Evolutionary conservation across 2,888 invertebrate species (phyloP), one percentile per base, ranked within the genome.

Genomic region (Archips xylosteana): DNA sequence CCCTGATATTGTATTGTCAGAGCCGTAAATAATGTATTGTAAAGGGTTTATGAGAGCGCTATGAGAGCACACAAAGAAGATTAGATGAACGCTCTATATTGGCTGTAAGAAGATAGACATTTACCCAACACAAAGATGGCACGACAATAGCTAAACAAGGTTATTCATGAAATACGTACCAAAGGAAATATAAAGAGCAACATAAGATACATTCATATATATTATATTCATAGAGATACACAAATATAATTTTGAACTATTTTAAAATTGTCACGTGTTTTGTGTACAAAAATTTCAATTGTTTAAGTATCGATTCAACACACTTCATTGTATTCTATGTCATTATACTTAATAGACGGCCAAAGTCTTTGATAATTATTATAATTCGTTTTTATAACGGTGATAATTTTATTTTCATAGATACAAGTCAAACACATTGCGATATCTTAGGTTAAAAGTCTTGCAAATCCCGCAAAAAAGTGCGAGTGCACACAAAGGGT

Each of bases 1-100:
- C 69, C 60, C 68, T 70, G 69, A 74, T 74, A 74, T 65, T 51
- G 74, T 42, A 70, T 74, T 74, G 74, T 74, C 61, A 65, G 42
- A 49, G 65, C 51, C 60, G 74, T 70, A 65, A 69, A 70, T 74
- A 74, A 69, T 64, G 64, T 70, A 73, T 73, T 73, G 69, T 69
- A 64, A 69, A 65, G 65, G 74, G 64, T 69, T 74, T 69, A 69
- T 69, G 64, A 73, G 69, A 69, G 68, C 64, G 73, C 59, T 60
- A 60, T 73, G 49, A 59, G 73, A 70, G 69, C 42, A 65, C 61
- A 61, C 60, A 74, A 74, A 69, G 69, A 42, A 64, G 73, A 74
- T 74, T 69, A 74, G 32, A 70, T 49, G 51, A 15, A 39, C 51
- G 51, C 65, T 67, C 47, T 65, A 51, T 74, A 70, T 74, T 70